These are phyloP conservation scores for Abramis brama DNA, from an alignment of 2,113 vertebrate species.

Conservation along the genomic window DNA sequence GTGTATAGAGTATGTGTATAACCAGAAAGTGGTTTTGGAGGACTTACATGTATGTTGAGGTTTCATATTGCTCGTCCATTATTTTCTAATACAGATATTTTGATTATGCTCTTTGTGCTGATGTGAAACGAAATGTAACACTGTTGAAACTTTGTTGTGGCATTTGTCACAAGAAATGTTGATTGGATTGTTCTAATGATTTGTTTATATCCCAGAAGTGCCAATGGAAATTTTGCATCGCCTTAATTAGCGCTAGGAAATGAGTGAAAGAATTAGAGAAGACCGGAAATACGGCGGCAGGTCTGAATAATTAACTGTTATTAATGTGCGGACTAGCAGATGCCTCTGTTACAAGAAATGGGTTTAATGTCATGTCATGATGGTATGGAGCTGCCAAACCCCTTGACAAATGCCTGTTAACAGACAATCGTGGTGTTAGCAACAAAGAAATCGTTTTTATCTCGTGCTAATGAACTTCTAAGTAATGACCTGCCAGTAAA, in stretches of 20 bases:
- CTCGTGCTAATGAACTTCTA: constrained; percentile 50
- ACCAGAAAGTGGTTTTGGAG: background rate
- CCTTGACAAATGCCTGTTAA: constrained; percentile 56
- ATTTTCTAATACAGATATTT: background rate
- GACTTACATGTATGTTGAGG: background rate
- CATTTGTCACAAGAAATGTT: constrained; percentile 2
- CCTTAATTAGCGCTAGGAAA: constrained; percentile 42
- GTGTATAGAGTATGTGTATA: background rate
- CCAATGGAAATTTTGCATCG: background rate
- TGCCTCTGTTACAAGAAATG: constrained; percentile 43
- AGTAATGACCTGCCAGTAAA: constrained; percentile 53
- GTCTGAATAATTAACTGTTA: constrained; percentile 55
- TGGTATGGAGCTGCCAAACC: constrained; percentile 45
- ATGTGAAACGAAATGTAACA: background rate
- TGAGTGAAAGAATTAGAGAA: constrained; percentile 34
- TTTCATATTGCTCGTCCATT: background rate
- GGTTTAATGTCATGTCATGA: constrained; percentile 59
- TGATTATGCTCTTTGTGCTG: background rate
- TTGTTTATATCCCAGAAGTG: constrained; percentile 18
- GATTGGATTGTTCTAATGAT: constrained; percentile 17
- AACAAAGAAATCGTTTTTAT: constrained; percentile 48
- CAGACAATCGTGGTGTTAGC: constrained; percentile 52
- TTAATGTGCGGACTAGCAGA: constrained; percentile 55
- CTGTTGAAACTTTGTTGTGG: constrained; percentile 19
- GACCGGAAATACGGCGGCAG: constrained; percentile 42